phyloP scores from a whole-genome alignment of 1,140 invertebrate genomes.

The Papilio aristodemus region DNA sequence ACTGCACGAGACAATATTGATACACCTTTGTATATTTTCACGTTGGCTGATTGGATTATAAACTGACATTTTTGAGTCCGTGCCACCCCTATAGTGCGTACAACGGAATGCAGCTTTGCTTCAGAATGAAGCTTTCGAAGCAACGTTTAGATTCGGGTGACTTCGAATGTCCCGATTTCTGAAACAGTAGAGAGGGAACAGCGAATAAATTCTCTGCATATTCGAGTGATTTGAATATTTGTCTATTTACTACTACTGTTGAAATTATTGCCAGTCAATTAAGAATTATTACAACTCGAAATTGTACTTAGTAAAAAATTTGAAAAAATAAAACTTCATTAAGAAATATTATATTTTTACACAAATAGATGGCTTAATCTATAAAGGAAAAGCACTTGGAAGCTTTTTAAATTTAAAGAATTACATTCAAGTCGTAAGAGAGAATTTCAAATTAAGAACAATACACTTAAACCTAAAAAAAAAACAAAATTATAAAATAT shows the following conservation, averaged over 20 bases:
- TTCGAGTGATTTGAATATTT: background rate
- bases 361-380: no score
- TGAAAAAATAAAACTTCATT: no score
- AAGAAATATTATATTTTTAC: no score
- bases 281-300: no score
- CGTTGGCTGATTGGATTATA: no score
- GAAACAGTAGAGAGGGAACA: constrained; percentile 10
- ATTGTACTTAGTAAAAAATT: no score
- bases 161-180: constrained; percentile 31
- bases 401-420: background rate
- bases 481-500: constrained; percentile 14
- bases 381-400: no score
- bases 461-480: background rate
- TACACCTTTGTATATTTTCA: no score
- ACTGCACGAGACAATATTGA: no score
- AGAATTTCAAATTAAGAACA: background rate
- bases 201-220: background rate
- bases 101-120: constrained; percentile 31
- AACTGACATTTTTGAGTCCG: background rate
- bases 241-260: background rate
- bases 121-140: constrained; percentile 30
- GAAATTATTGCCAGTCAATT: background rate
- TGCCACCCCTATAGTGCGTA: constrained; percentile 13
- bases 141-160: constrained; percentile 26
- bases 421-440: background rate